These are phyloP conservation scores for Loriculus beryllinus DNA, from an alignment of 2,797 vertebrate species.

Conservation along the genomic window DNA sequence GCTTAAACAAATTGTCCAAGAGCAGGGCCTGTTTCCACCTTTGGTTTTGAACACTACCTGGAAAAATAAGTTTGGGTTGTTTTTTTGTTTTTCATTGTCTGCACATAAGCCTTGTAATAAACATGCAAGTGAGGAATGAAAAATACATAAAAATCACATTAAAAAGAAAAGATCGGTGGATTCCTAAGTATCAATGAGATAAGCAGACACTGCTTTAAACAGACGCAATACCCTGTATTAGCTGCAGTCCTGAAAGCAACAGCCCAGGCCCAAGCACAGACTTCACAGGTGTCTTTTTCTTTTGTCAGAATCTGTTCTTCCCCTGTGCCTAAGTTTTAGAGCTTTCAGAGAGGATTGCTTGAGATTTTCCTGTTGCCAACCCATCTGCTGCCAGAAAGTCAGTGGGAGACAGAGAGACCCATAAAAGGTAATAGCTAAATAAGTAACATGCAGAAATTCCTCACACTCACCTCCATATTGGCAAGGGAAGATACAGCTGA, in stretches of 20 bases:
- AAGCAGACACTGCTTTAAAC: not conserved
- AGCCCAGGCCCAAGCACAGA: not conserved
- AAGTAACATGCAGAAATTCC: constrained; percentile 46
- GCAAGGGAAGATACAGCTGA: constrained; percentile 64
- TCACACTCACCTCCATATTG: constrained; percentile 57
- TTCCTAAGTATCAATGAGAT: not conserved
- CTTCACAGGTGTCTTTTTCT: constrained; percentile 4
- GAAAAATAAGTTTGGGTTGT: not conserved
- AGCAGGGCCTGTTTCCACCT: not conserved
- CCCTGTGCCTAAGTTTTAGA: not conserved
- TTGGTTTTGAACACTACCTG: not conserved
- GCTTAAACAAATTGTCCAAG: not conserved
- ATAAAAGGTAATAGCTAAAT: constrained; percentile 62
- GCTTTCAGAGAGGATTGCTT: not conserved
- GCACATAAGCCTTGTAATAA: not conserved
- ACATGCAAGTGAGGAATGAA: not conserved
- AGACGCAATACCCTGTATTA: not conserved
- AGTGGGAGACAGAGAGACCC: constrained; percentile 29
- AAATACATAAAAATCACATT: not conserved
- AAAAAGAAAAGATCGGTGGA: not conserved
- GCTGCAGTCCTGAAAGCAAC: not conserved
- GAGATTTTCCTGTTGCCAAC: constrained; percentile 4
- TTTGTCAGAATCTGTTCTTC: not conserved
- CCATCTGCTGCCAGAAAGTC: not conserved
- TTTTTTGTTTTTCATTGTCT: not conserved